Base-by-base conservation (phyloP, 2,113 vertebrate genomes). In the Pelvicachromis taeniatus region DNA sequence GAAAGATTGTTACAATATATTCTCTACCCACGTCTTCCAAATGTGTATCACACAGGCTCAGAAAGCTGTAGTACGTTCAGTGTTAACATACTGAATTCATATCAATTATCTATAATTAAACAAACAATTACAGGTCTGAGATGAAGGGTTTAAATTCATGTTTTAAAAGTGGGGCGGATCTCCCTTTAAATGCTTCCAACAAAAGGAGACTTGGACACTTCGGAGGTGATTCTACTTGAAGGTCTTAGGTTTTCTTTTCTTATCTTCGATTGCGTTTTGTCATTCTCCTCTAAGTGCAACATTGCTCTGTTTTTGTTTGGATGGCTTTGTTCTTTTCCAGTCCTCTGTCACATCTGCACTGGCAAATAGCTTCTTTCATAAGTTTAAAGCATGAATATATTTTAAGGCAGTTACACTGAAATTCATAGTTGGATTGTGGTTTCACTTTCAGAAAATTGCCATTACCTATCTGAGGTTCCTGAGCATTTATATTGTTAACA, bases 351-450 rank as follows among this genome's bases (percentile, higher is more conserved):
- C 42, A 73, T 50, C 42, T 5, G 2, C 42, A 12, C 9, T 11
- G 16, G 5, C 42, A 48, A 50, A 73, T 42, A 31, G 23, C 42
- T 19, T 31, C 10, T 8, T 75, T n/a, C 45, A 75, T 9, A 50
- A 3, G 10, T 75, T 52, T 8, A n/a, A 75, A 19, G 16, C 26
- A 75, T 14, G 26, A 9, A 3, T 12, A 2, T 13, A 40, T 19
- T 50, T 10, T 50, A 29, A 19, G 4, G 68, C 4, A 9, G 1
- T 50, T 19, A 19, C 23, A 11, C 16, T 50, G 68, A 75, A 50
- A 50, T 50, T 2, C 45, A 50, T 31, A 0, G 6, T 0, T 31
- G 16, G 45, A 31, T n/a, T 75, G 9, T 75, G 31, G 45, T n/a
- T 50, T 50, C 19, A 50, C 26, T 50, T 50, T 75, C 19, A 75